phyloP scores from a whole-genome alignment of 2,113 vertebrate genomes.

The Trichechus manatus region DNA sequence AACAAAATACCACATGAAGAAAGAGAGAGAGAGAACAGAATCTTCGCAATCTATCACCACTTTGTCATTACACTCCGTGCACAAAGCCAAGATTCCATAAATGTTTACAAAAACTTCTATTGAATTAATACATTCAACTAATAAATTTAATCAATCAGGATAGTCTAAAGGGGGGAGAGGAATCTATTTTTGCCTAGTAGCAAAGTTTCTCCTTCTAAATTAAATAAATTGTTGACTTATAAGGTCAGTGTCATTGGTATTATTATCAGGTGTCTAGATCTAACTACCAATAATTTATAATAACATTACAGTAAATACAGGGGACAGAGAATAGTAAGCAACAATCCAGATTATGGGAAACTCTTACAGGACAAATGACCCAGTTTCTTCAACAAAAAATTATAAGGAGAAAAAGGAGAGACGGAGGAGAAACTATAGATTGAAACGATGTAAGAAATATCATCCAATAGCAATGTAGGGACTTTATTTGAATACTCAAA shows the following conservation, averaged over 20 bases:
- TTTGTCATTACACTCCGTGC: no score
- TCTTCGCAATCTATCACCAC: neutral
- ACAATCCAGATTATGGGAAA: neutral
- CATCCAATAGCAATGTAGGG: neutral
- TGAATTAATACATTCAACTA: neutral
- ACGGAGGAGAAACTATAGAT: neutral
- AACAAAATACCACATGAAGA: neutral
- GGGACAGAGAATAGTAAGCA: neutral
- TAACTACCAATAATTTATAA: neutral
- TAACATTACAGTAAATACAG: neutral
- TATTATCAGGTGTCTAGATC: slow-evolving; percentile 4
- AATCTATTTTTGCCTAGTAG: neutral
- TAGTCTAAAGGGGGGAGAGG: neutral
- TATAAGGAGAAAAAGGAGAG: neutral
- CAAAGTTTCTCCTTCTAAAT: neutral
- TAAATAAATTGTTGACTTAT: neutral
- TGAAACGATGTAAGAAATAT: neutral
- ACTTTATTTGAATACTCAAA: slow-evolving; percentile 38
- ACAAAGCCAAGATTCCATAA: no score
- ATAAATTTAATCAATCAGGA: neutral
- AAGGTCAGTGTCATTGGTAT: slow-evolving; percentile 1
- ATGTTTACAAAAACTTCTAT: neutral
- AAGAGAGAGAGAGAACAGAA: neutral
- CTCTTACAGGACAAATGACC: neutral
- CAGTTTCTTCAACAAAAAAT: neutral